These are phyloP conservation scores for Netelia inedita DNA, from an alignment of 2,888 invertebrate species.

Conservation along the genomic window DNA sequence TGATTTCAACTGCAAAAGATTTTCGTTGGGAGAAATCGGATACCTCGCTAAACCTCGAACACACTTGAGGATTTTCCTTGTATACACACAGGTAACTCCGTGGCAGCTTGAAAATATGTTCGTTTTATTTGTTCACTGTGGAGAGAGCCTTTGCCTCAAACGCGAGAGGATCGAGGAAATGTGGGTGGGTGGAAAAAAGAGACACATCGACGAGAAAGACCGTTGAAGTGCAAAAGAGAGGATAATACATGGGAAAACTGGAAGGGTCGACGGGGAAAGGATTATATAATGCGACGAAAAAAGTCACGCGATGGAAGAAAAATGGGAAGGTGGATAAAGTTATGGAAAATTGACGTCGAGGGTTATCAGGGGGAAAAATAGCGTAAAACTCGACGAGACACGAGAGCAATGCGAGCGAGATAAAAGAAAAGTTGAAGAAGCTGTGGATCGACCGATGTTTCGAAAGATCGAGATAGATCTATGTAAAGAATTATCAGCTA, in stretches of 20 bases:
- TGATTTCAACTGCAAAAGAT: not conserved
- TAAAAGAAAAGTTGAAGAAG: not conserved
- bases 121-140: slow-evolving; percentile 17
- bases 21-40: not conserved
- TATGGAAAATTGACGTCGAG: slow-evolving; percentile 78
- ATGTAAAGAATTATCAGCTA: too few species aligned
- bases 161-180: slow-evolving; percentile 28
- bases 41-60: not conserved
- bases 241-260: slow-evolving; percentile 36
- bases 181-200: not conserved
- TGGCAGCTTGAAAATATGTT: not conserved
- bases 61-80: not conserved
- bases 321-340: slow-evolving; percentile 68
- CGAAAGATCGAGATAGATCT: too few species aligned
- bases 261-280: slow-evolving; percentile 67
- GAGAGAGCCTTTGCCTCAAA: slow-evolving; percentile 15
- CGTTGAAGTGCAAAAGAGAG: slow-evolving; percentile 3
- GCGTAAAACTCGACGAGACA: slow-evolving; percentile 67
- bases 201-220: slow-evolving; percentile 9
- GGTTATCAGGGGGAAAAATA: slow-evolving; percentile 75
- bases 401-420: slow-evolving; percentile 21
- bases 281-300: slow-evolving; percentile 65
- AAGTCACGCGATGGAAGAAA: slow-evolving; percentile 44
- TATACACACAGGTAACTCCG: not conserved
- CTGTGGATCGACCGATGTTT: not conserved